Percentiles rank a stretch among this genome's conserved stretches.
Conservation (phyloP, 30 jellyfish, hydroid and myxozoan species). For the Hydractinia symbiolongicarpus region DNA sequence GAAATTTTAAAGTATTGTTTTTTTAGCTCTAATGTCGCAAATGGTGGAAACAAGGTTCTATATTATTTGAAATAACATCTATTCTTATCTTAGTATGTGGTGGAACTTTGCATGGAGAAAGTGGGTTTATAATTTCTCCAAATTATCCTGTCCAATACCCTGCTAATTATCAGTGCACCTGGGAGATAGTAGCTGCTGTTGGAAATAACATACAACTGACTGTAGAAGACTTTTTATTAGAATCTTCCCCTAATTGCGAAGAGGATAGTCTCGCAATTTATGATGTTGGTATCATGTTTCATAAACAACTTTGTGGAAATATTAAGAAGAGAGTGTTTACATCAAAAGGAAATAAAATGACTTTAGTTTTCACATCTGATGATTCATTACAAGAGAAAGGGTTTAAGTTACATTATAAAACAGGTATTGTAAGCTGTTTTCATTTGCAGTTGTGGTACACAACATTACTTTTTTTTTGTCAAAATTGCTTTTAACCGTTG, state of each 20-base stretch:
- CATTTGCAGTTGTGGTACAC: not conserved
- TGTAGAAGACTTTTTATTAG: slow-evolving; percentile 40
- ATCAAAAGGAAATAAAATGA: slow-evolving; percentile 40
- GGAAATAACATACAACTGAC: slow-evolving; percentile 55
- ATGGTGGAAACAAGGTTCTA: too few relatives aligned
- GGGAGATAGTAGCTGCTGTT: slow-evolving; percentile 42
- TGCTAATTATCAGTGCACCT: slow-evolving; percentile 44
- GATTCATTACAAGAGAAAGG: slow-evolving; percentile 31
- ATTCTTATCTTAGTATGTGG: slow-evolving; percentile 57
- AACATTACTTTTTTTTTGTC: not conserved
- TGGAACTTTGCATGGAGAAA: slow-evolving; percentile 47
- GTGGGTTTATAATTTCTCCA: slow-evolving; percentile 66
- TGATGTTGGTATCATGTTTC: slow-evolving; percentile 36
- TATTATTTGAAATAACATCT: too few relatives aligned
- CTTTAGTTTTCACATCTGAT: slow-evolving; percentile 35
- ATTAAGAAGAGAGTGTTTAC: slow-evolving; percentile 11
- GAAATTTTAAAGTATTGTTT: too few relatives aligned
- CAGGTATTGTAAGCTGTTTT: slow-evolving; percentile 25
- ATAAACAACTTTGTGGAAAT: slow-evolving; percentile 46
- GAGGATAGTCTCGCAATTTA: slow-evolving; percentile 41
- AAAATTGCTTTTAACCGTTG: not conserved
- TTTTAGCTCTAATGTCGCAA: too few relatives aligned
- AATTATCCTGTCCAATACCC: slow-evolving; percentile 59
- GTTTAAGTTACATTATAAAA: slow-evolving; percentile 37
- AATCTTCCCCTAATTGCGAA: slow-evolving; percentile 39